Conservation (phyloP, 1,140 invertebrate species). For the Aleiodes sp. region DNA sequence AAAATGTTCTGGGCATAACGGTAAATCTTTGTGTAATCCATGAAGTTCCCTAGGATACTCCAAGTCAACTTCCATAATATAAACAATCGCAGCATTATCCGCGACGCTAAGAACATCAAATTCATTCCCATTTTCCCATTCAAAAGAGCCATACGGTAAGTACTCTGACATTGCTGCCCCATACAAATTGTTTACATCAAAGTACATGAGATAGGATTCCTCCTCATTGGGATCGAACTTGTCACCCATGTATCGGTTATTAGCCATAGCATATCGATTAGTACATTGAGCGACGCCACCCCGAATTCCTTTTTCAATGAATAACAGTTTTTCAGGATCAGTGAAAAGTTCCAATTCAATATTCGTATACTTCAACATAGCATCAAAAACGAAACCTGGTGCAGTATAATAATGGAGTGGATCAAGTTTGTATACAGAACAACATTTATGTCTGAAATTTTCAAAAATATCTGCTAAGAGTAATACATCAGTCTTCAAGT, state of each 20-base stretch:
- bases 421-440: slow-evolving; percentile 50
- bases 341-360: too few species aligned
- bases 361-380: too few species aligned
- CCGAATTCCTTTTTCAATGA: slow-evolving; percentile 56
- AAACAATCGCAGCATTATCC: slow-evolving; percentile 32
- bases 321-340: too few species aligned
- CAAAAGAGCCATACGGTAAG: slow-evolving; percentile 60
- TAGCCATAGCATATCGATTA: slow-evolving; percentile 56
- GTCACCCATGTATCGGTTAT: slow-evolving; percentile 58
- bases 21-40: slow-evolving; percentile 60
- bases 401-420: slow-evolving; percentile 57
- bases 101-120: too few species aligned
- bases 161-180: slow-evolving; percentile 63
- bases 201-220: slow-evolving; percentile 59
- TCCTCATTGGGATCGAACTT: slow-evolving; percentile 20
- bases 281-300: slow-evolving; percentile 55
- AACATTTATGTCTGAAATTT: slow-evolving; percentile 55
- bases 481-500: not conserved
- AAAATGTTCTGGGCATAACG: slow-evolving; percentile 43
- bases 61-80: not conserved
- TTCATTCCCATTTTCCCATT: slow-evolving; percentile 50
- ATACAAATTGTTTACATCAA: slow-evolving; percentile 70
- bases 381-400: too few species aligned
- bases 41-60: slow-evolving; percentile 58
- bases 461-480: slow-evolving; percentile 61